Evolutionary conservation across 2,797 vertebrate species (phyloP).

Genomic region (Tauraco hartlaubi): DNA sequence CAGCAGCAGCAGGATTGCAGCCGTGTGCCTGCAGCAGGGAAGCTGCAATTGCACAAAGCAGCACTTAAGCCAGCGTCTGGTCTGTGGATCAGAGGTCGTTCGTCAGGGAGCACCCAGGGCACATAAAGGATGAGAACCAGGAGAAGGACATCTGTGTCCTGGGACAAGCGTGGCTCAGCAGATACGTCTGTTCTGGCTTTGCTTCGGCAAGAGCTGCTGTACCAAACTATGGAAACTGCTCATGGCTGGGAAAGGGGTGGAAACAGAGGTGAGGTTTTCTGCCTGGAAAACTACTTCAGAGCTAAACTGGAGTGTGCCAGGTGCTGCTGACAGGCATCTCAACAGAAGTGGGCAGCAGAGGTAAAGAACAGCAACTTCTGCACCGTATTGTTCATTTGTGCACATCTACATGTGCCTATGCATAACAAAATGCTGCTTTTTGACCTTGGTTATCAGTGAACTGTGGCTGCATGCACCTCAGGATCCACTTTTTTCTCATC

Average conservation of each 20-base stretch:
- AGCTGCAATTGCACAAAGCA: background rate
- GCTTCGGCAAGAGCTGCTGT: background rate
- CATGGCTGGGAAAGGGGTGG: background rate
- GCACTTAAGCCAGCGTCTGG: accelerated
- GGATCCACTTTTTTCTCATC: background rate
- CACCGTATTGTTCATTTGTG: background rate
- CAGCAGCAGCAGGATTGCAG: background rate
- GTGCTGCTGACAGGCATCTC: background rate
- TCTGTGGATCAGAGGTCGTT: background rate
- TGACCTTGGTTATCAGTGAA: background rate
- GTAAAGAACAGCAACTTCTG: background rate
- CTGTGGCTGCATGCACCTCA: background rate
- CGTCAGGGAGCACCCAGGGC: accelerated
- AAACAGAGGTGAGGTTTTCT: background rate
- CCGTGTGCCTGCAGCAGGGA: background rate
- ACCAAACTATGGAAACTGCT: background rate
- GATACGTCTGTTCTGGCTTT: background rate
- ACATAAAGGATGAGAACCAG: background rate
- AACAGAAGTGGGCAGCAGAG: background rate
- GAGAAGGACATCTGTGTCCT: accelerated
- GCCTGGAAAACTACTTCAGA: background rate
- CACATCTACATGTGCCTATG: accelerated
- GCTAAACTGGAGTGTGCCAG: background rate
- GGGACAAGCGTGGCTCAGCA: background rate
- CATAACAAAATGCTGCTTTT: background rate